Base-by-base conservation (phyloP, 2,888 invertebrate species). In the Meandrusa payeni region DNA sequence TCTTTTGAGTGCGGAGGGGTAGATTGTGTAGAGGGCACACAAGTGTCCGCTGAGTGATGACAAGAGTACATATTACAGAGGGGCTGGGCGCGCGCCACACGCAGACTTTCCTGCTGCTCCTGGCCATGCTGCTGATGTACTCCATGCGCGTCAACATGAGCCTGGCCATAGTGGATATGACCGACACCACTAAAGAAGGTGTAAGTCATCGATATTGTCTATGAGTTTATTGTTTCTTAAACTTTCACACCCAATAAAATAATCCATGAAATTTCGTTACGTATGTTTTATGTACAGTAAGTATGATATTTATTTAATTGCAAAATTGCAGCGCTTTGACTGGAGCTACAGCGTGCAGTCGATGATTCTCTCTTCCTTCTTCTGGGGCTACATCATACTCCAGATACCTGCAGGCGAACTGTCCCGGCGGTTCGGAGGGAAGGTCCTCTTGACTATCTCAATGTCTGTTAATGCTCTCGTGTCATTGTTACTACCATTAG, bases 341-440 rank as follows among this genome's bases (percentile, higher is more conserved):
- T 93, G 93, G 93, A 62, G 74, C n/a, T 70, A 86, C 41, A 61
- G 75, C 4, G 88, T 89, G 3, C 88, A 89, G 53, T 79, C 89
- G 0, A 60, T 91, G 40, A 88, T 94, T 22, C 75, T 94, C 3
- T 93, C 93, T 3, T 93, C 94, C 0, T 95, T 94, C 72, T 94
- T 94, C 72, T 93, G 93, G 93, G 95, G 94, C 1, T 95, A 95
- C 64, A 89, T 93, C 1, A 53, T 92, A 3, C 91, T 93, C 15
- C 82, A 82, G 50, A 75, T 95, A 1, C 92, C 93, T 0, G 91
- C 91, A 0, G 93, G 93, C 0, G 88, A 92, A 50, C 67, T 97
- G 32, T 93, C 94, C 0, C 92, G 92, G 58, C 86, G 85, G 2
- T 92, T 92, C 67, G 96, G 97, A 0, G 93, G 94, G 0, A 94